Evolutionary conservation across 1,140 invertebrate genomes (phyloP), one percentile per base, ranked within the genome.

Genomic region (Pemphigus obesinymphae): DNA sequence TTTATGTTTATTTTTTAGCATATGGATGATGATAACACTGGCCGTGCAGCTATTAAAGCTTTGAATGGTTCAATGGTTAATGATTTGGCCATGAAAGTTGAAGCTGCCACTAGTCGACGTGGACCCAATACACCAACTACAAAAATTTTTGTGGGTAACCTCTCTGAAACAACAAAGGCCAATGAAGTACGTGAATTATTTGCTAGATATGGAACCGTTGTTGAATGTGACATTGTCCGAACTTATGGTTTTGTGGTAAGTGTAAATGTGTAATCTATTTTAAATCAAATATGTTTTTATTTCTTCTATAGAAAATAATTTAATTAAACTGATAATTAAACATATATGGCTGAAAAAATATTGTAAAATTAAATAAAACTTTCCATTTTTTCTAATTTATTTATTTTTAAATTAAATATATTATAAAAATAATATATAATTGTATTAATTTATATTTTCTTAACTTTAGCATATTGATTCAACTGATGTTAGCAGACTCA

Each of bases 1-100:
- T n/a, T n/a, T n/a, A n/a, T n/a, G n/a, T n/a, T n/a, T n/a, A n/a
- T n/a, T 45, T 85, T 87, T 43, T 83, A 92, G 91, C 96, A 98
- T 89, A 97, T 97, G 95, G 94, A 96, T 89, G 94, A 93, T 88
- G 94, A 96, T 87, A 91, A 94, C 85, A 92, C 94, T 86, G 96
- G 96, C 66, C 92, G 95, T 89, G 92, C 93, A 86, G 95, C 96
- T 63, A 96, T 96, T 87, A 93, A 95, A 88, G 95, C 94, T 86
- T 89, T 97, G 85, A 96, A 97, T 90, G 94, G 95, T 84, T 91
- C 93, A 85, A 87, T 93, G 84, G 91, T 97, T 85, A 93, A 95
- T 88, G 95, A 94, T 70, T 92, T 94, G 85, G 92, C 93, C 83
- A 95, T 97, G 85, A 95, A 95, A 89, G 96, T 96, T 84, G 95